Evolutionary conservation across 1,140 invertebrate species (phyloP).

Genomic region (Bombyx mori): ASM3026992v2 NC_085126.1:3370001-3370500

Average conservation of each 20-base stretch:
- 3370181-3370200: constrained; percentile 5
- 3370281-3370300: constrained; percentile 38
- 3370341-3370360: constrained; percentile 50
- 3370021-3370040: constrained; percentile 1
- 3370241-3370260: constrained; percentile 68
- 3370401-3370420: constrained; percentile 60
- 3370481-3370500: constrained; percentile 54
- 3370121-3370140: constrained; percentile 71
- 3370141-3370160: constrained; percentile 67
- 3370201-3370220: constrained; percentile 22
- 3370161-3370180: constrained; percentile 51
- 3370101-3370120: constrained; percentile 72
- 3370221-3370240: constrained; percentile 54
- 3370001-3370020: too few relatives aligned
- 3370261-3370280: constrained; percentile 63
- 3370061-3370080: constrained; percentile 71
- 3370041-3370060: constrained; percentile 48
- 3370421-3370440: constrained; percentile 5
- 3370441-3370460: constrained; percentile 45
- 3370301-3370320: constrained; percentile 69
- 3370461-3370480: constrained; percentile 45
- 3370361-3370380: constrained; percentile 55
- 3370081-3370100: constrained; percentile 67
- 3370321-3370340: constrained; percentile 57
- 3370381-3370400: constrained; percentile 60